Conservation (phyloP, 2,113 vertebrate species). For the Actenoides lindsayi region DNA sequence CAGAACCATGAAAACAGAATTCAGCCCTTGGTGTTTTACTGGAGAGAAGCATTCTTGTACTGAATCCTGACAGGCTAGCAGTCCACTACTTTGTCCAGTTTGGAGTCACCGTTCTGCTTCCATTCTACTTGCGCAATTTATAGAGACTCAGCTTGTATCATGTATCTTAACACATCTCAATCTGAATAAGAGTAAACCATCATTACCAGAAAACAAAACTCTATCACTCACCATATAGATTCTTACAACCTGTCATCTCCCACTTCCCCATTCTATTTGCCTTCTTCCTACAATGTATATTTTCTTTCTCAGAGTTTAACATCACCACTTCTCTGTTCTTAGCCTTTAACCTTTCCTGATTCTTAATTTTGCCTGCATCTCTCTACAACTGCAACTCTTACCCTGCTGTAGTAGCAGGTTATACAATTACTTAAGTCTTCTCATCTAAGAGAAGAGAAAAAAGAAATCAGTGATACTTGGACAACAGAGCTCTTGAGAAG, state of each 20-base stretch:
- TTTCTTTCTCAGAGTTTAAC: neutral
- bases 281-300: neutral
- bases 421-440: neutral
- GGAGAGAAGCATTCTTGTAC: neutral
- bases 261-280: neutral
- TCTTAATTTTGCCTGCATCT: neutral
- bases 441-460: neutral
- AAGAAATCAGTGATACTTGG: conserved; percentile 2
- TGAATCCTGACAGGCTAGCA: neutral
- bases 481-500: neutral
- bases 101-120: neutral
- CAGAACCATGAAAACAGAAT: neutral
- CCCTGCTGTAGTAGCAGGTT: neutral
- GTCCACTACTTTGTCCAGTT: neutral
- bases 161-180: neutral
- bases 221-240: neutral
- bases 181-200: neutral
- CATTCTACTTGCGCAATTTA: neutral
- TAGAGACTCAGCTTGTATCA: neutral
- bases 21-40: neutral
- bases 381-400: neutral
- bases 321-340: neutral
- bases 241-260: neutral
- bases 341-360: neutral
- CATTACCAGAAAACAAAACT: neutral